These are phyloP conservation scores for Pteropus rufus DNA, from an alignment of 2,797 vertebrate species.

Conservation along the genomic window DNA sequence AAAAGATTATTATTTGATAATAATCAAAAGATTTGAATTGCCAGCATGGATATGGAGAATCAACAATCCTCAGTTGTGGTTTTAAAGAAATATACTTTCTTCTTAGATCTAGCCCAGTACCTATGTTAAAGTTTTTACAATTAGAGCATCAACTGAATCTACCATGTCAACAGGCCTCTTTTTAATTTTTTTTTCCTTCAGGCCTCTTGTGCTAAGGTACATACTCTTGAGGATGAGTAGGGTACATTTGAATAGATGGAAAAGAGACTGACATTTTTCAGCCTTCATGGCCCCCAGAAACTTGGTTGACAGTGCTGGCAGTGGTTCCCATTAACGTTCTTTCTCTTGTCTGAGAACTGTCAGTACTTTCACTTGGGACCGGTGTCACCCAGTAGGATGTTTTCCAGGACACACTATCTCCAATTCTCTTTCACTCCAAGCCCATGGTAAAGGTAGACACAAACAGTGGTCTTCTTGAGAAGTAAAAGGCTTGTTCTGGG, in stretches of 20 bases:
- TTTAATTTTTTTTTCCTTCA: too few relatives aligned
- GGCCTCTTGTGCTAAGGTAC: neutral
- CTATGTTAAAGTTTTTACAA: neutral
- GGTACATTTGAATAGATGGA: neutral
- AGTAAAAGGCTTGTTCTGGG: neutral
- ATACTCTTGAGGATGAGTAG: neutral
- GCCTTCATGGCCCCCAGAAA: rapidly evolving
- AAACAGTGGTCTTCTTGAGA: neutral
- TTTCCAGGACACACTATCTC: too few relatives aligned
- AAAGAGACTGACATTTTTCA: neutral
- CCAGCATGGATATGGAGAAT: neutral
- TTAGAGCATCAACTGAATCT: neutral
- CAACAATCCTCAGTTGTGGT: neutral
- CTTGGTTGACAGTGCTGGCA: neutral
- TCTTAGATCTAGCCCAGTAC: neutral
- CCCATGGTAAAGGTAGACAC: neutral
- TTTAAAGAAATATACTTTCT: neutral
- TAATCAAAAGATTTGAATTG: neutral
- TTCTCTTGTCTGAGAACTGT: neutral
- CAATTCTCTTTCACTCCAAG: neutral
- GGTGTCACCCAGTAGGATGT: rapidly evolving
- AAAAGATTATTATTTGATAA: neutral
- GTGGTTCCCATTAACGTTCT: neutral
- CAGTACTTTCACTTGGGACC: neutral
- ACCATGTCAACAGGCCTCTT: neutral